Percentiles rank a stretch among this genome's conserved stretches.
phyloP scores from a whole-genome alignment of 2,797 vertebrate genomes.

The Urocyon cinereoargenteus region DNA sequence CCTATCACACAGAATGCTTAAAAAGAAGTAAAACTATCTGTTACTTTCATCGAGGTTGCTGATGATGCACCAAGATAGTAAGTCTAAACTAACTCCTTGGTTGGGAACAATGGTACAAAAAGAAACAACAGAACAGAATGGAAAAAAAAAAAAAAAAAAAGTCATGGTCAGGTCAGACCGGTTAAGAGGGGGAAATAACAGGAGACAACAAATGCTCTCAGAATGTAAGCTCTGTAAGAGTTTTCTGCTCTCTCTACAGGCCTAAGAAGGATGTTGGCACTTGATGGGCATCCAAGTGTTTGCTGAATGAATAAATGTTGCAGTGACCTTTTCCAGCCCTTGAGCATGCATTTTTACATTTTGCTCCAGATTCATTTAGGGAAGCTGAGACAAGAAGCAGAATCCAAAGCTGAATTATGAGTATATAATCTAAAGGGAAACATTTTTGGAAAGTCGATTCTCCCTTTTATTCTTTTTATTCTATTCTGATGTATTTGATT shows the following conservation, averaged over 20 bases:
- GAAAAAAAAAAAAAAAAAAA: neutral
- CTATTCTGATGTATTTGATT: neutral
- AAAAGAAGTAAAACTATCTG: neutral
- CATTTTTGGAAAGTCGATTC: neutral
- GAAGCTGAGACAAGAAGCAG: neutral
- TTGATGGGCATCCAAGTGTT: neutral
- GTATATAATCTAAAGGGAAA: neutral
- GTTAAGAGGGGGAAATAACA: neutral
- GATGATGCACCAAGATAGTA: neutral
- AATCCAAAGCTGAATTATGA: neutral
- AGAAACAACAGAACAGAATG: neutral
- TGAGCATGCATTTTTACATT: neutral
- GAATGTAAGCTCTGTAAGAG: neutral
- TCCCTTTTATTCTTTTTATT: neutral
- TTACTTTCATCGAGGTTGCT: neutral
- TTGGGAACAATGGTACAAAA: neutral
- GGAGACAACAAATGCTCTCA: fast-evolving
- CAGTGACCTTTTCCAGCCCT: neutral
- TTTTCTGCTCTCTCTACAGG: neutral
- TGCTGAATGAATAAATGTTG: neutral
- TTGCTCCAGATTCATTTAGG: neutral
- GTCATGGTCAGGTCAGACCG: neutral
- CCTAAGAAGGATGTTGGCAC: neutral
- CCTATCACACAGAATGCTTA: neutral
- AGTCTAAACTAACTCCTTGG: neutral